These are phyloP conservation scores for Carpatolechia fugitivella DNA, from an alignment of 2,888 invertebrate genomes.

Conservation along the genomic window DNA sequence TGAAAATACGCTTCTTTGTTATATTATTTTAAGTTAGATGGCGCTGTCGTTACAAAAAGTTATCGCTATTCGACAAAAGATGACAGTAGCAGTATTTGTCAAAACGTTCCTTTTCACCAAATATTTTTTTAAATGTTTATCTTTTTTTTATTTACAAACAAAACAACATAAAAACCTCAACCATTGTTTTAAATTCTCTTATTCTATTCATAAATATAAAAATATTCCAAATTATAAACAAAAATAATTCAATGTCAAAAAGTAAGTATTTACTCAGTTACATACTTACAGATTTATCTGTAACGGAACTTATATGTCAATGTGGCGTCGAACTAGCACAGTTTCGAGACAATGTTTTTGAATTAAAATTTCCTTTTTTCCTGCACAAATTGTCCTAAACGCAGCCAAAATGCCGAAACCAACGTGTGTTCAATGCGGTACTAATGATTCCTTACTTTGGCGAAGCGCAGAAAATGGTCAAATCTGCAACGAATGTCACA, in stretches of 20 bases:
- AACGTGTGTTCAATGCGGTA: slow-evolving; percentile 84
- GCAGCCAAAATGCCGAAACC: slow-evolving; percentile 75
- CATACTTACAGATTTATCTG: too few species aligned
- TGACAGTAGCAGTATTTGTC: slow-evolving; percentile 2
- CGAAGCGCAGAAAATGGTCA: slow-evolving; percentile 86
- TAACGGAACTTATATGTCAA: slow-evolving; percentile 19
- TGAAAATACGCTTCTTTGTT: slow-evolving; percentile 8
- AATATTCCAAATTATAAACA: too few species aligned
- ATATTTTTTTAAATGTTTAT: neutral
- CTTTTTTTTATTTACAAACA: too few species aligned
- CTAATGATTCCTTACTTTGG: slow-evolving; percentile 86
- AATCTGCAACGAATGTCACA: slow-evolving; percentile 87
- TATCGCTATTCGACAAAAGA: slow-evolving; percentile 14
- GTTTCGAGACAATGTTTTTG: slow-evolving; percentile 21
- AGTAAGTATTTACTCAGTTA: too few species aligned
- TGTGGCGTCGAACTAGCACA: slow-evolving; percentile 18
- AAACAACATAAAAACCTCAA: too few species aligned
- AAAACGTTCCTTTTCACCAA: neutral
- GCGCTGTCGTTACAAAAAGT: neutral
- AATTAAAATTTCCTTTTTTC: slow-evolving; percentile 16
- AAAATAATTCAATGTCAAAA: too few species aligned
- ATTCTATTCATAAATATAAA: neutral
- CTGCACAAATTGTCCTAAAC: slow-evolving; percentile 30
- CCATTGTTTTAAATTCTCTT: neutral
- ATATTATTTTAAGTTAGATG: slow-evolving; percentile 1